phyloP scores from a whole-genome alignment of 2,888 invertebrate species.

The Entomobrya multifasciata region DNA sequence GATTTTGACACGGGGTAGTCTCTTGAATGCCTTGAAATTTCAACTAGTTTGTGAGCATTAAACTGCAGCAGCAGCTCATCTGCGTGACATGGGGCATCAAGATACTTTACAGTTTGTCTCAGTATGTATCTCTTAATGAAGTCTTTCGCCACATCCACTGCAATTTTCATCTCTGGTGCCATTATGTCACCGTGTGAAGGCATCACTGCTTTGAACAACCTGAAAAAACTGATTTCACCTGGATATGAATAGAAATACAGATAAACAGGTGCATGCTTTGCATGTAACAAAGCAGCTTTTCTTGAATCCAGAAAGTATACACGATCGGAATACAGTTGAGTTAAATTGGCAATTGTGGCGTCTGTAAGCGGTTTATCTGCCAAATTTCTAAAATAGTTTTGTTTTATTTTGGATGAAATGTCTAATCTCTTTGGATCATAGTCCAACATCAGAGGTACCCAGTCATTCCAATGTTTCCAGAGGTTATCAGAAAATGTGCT shows the following conservation, averaged over 20 bases:
- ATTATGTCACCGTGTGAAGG: conserved; percentile 53
- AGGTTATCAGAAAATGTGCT: conserved; percentile 48
- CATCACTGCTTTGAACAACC: conserved; percentile 70
- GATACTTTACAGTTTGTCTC: neutral
- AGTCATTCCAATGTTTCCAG: conserved; percentile 62
- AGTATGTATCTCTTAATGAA: conserved; percentile 51
- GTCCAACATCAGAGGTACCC: conserved; percentile 62
- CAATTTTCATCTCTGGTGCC: conserved; percentile 66
- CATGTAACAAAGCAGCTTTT: conserved; percentile 65
- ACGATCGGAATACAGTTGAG: conserved; percentile 72
- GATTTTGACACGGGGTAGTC: conserved; percentile 56
- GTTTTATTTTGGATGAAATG: conserved; percentile 61
- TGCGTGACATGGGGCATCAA: conserved; percentile 62
- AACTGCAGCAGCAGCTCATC: conserved; percentile 61
- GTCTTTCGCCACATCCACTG: conserved; percentile 58
- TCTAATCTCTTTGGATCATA: conserved; percentile 58
- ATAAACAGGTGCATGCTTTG: conserved; percentile 69
- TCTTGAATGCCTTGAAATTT: conserved; percentile 12
- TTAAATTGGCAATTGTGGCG: conserved; percentile 59
- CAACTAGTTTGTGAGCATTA: conserved; percentile 52
- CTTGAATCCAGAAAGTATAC: conserved; percentile 71
- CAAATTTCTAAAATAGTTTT: conserved; percentile 69
- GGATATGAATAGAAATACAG: conserved; percentile 74
- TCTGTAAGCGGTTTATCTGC: conserved; percentile 49
- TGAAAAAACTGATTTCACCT: conserved; percentile 72